Base-by-base conservation (phyloP, 2,888 invertebrate species). In the Orchesella flavescens region DNA sequence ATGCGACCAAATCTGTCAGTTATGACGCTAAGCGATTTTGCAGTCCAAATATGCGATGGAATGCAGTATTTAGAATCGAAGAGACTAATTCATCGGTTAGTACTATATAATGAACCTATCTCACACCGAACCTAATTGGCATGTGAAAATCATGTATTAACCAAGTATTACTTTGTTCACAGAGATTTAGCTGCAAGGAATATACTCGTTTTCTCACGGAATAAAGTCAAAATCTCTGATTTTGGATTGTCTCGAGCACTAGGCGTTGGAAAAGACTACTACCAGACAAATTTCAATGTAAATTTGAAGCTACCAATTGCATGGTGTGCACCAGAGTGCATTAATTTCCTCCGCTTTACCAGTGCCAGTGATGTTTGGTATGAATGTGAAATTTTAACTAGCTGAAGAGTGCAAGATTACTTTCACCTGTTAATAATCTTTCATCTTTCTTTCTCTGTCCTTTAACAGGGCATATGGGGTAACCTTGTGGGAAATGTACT, bases 401-500 rank as follows among this genome's bases (percentile, higher is more conserved):
- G 7, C 21, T 65, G 69, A 5, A 19, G 19, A 4, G 71, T 55
- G 4, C 10, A 34, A 34, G 17, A 43, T 17, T 2, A 55, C 10
- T 55, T 55, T 55, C 55, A 10, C 15, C 49, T n/a, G n/a, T n/a
- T 49, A 9, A 55, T 55, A 55, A n/a, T n/a, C 1, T 55, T 2
- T 5, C 55, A 55, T 55, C 65, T 21, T 66, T 9, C 59, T 19
- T 19, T 12, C 19, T 24, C 9, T 44, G 23, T 23, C 10, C 21
- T 65, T 65, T 53, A 19, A 19, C 46, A 83, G 82, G 82, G 97
- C 99, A 0, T 99, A 95, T 90, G 99, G 96, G 2, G 97, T 98
- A 0, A 97, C 98, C n/a, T 91, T 99, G 0, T 99, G 99, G 99
- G 99, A 99, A 91, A 97, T 99, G 96, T 99, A 99, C 90, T 97